Evolutionary conservation across 2,888 invertebrate genomes (phyloP), one percentile per base, ranked within the genome.

Genomic region (Chelonus formosanus): DNA sequence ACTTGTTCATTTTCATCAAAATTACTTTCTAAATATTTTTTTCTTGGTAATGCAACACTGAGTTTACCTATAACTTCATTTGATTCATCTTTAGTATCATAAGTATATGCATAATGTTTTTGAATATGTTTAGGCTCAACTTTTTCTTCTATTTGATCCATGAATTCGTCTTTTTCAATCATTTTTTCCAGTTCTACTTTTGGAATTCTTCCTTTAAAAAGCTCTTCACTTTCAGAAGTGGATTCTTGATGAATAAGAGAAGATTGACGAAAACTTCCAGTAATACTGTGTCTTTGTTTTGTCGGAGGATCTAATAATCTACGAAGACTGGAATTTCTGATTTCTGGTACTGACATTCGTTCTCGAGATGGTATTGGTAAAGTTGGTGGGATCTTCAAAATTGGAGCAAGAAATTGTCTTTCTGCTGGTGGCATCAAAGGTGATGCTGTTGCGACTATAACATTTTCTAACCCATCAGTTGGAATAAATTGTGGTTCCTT

Each of bases 1-100:
- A 83, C 81, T 40, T 78, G 78, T 58, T 83, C 83, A 64, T 83
- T 79, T 60, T 81, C 79, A 43, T 83, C 81, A 43, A 83, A 82
- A 62, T 81, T 81, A 44, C 83, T 83, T 60, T 82, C 83, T 2
- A 82, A 66, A 54, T 78, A 81, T 54, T 81, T 81, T 55, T 81
- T 81, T 54, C 75, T 76, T 3, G 77, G 79, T 50, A 78, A 57
- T 3, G 74, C 73, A 5, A 80, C 73, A 60, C 73, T 79, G 4
- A 76, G 57, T 34, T 74, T 77, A 3, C 76, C 75, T 0, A 78
- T 73, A 1, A 70, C 67, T 40, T 70, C 70, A 32, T 47, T 63
- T 3, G 62, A 53, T 3, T 76, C 74, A 20, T 75, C 76, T n/a
- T 69, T 74, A 3, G 75, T 76, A 59, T 82, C 82, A 48, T 82